Conservation (phyloP, 2,113 vertebrate species). For the Ploceus nigricollis region DNA sequence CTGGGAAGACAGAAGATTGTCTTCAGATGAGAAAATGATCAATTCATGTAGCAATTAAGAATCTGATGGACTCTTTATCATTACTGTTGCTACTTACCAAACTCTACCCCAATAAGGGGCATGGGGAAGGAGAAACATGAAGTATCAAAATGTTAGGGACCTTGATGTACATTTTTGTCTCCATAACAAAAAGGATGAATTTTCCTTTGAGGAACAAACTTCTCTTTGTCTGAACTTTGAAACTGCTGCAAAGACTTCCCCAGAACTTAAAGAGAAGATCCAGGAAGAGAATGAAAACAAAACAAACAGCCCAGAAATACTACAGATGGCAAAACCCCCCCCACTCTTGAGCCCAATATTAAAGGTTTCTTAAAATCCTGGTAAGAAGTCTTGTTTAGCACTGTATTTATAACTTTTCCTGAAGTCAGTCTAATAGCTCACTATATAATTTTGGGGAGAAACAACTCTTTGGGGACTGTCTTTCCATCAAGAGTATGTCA, state of each 20-base stretch:
- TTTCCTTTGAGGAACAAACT: background rate
- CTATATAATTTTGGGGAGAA: background rate
- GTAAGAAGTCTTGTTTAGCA: background rate
- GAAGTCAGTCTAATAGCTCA: background rate
- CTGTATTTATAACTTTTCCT: background rate
- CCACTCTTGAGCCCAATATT: background rate
- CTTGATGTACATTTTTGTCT: background rate
- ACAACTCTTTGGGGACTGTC: background rate
- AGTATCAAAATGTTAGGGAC: background rate
- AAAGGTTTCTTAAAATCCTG: background rate
- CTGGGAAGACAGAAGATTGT: background rate
- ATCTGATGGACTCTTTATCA: background rate
- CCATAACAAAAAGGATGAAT: background rate
- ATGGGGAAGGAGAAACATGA: background rate
- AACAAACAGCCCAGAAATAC: background rate
- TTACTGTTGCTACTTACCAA: background rate
- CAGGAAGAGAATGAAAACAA: background rate
- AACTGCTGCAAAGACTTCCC: background rate
- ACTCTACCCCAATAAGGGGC: background rate
- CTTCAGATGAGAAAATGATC: background rate
- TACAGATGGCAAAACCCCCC: background rate
- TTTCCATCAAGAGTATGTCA: background rate
- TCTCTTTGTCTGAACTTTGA: background rate
- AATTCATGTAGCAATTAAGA: background rate
- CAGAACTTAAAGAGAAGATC: background rate